Base-by-base conservation (phyloP, 2,113 vertebrate genomes). In the Gallinago jamesoni region DNA sequence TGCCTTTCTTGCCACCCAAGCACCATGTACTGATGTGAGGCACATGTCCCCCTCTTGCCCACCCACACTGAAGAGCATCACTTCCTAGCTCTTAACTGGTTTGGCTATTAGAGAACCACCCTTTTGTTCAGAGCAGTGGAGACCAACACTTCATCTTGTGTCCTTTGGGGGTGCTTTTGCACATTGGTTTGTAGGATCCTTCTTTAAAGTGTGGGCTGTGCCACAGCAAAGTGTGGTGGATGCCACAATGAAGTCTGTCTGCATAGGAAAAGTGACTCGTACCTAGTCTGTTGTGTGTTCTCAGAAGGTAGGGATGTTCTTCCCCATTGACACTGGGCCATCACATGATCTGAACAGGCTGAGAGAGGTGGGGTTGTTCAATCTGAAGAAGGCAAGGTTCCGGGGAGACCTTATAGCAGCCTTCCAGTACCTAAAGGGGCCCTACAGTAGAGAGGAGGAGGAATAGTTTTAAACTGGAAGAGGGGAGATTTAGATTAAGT, bases 41-140 rank as follows among this genome's bases (percentile, higher is more conserved):
- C 6, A 14, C 0, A 0, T 17, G 25, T 62, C 3, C 68, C 22
- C 2, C 14, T 47, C n/a, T 8, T 47, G 23, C 24, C 24, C 48
- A 68, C 27, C 13, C 19, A 13, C 21, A 1, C 3, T 18, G 10
- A 76, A 60, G 18, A 9, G 2, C 14, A 41, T n/a, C 21, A 2
- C 14, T 37, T 48, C 11, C n/a, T 52, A 19, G 13, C 33, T 52
- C 21, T 33, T 72, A 50, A 10, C 14, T 12, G 20, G 2, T 39
- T 25, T 68, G 28, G 18, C 23, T 27, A 35, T 52, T 35, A 30
- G 8, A 69, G 10, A 52, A 11, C 12, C 28, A 22, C 8, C 18
- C 16, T 20, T 4, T 6, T 56, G 13, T 14, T 62, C 41, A 39
- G 59, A 16, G 31, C 31, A 59, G 14, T 0, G 2, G 8, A 8